These are phyloP conservation scores for Hydrocynus forskahlii DNA, from an alignment of 2,797 vertebrate species.

Conservation along the genomic window DNA sequence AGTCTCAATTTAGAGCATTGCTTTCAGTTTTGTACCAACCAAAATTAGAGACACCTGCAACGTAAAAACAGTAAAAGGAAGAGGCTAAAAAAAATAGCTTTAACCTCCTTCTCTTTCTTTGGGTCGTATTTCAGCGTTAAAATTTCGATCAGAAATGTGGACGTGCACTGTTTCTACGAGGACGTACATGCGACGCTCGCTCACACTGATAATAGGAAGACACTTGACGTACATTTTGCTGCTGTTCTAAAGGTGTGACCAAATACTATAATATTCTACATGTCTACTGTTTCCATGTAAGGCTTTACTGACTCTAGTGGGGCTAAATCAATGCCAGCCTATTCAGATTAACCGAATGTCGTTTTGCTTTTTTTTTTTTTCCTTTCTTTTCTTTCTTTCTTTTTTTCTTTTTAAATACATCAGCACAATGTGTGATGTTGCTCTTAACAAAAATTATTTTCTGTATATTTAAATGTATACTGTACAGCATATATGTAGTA, in stretches of 20 bases:
- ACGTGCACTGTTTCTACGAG: conserved; percentile 48
- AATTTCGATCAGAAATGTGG: conserved; percentile 20
- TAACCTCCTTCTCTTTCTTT: conserved; percentile 60
- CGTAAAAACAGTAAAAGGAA: conserved; percentile 64
- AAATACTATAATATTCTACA: conserved; percentile 74
- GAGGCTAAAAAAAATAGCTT: conserved; percentile 66
- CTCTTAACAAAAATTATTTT: conserved; percentile 62
- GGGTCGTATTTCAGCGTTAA: conserved; percentile 11
- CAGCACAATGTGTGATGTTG: conserved; percentile 63
- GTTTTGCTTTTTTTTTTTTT: conserved; percentile 65
- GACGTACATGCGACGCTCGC: conserved; percentile 13
- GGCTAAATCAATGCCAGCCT: conserved; percentile 78
- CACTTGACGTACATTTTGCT: conserved; percentile 60
- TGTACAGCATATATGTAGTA: conserved; percentile 60
- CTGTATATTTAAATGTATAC: conserved; percentile 69
- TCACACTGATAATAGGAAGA: conserved; percentile 49
- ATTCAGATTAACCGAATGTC: conserved; percentile 72
- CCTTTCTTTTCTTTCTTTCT: conserved; percentile 53
- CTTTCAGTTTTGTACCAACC: conserved; percentile 64
- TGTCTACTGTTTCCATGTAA: conserved; percentile 57
- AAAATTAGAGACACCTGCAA: conserved; percentile 49
- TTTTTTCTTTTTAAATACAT: conserved; percentile 40
- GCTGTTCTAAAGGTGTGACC: conserved; percentile 72
- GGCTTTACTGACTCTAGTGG: conserved; percentile 67
- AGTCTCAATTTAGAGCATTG: conserved; percentile 70